Base-by-base conservation (phyloP, 2,888 invertebrate species). In the Platynereis dumerilii region DNA sequence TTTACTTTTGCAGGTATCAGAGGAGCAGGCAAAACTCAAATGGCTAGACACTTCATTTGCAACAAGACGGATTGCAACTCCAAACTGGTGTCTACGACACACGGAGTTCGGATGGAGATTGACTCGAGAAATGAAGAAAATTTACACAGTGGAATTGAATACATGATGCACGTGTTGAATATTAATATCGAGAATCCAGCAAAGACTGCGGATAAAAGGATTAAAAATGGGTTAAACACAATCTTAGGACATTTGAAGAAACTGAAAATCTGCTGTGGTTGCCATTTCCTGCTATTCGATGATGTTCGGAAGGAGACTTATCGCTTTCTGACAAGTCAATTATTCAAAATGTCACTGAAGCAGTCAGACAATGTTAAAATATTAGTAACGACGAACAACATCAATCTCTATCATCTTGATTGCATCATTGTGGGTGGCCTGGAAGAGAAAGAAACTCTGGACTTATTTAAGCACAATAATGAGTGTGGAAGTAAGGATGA, bases 1-100 rank as follows among this genome's bases (percentile, higher is more conserved):
- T n/a, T n/a, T n/a, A n/a, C n/a, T n/a, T 48, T 48, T 48, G 7
- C 48, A 48, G 48, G 48, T 10, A 48, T 48, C 5, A n/a, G n/a
- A 7, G 48, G 48, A 22, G n/a, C 48, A 10, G 48, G 48, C 7
- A 48, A 48, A 48, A 48, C 48, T 20, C 48, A 48, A n/a, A 20
- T 48, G 22, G 48, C 48, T n/a, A n/a, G 48, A n/a, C 48, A 48
- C 17, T n/a, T 48, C 22, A 22, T 22, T 22, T n/a, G 17, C 17
- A n/a, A 48, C 3, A n/a, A 10, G 48, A 22, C 3, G n/a, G 17
- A 48, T 34, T 12, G n/a, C 34, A 34, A 34, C 7, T 34, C 12
- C 34, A 34, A 34, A 7, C 48, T 5, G 7, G n/a, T n/a, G 42
- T 42, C 42, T n/a, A 22, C n/a, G n/a, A 3, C 20, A n/a, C 3